Evolutionary conservation across 2,113 vertebrate species (phyloP), one percentile per base, ranked within the genome.

Genomic region (Daboia siamensis): DNA sequence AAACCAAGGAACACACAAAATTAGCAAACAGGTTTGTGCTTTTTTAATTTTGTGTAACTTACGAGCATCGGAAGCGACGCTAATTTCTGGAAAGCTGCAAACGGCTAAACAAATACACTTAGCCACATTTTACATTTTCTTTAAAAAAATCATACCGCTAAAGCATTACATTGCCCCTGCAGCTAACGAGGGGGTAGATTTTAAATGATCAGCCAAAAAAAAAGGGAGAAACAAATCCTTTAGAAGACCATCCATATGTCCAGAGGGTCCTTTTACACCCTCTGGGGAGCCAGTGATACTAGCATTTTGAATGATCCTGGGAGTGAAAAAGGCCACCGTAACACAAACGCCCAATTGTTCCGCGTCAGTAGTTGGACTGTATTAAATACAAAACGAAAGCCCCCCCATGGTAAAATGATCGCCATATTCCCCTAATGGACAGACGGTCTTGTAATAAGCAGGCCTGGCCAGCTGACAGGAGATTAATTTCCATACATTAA

Each of bases 21-120:
- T 97, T 94, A 97, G 98, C 93, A 99, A 99, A 96, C 99, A 98
- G 99, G 99, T 99, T 97, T 2, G 9, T 94, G 94, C 96, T 89
- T 88, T 93, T 92, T 89, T 12, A n/a, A 9, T 23, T 93, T 61
- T 55, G 1, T 92, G 94, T 86, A 8, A 5, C 10, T 0, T n/a
- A 29, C 33, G 10, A 39, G 89, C 57, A 48, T 74, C 17, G 74
- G 46, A 44, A 55, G 48, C 6, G 0, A 51, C 2, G 5, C 5
- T 15, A 48, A 26, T 44, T 61, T 39, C 64, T 84, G 11, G 20
- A 84, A 90, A 44, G 23, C 15, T 26, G 46, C 64, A 17, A 5
- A 33, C 5, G 13, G 64, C 33, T 13, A 15, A 33, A 74, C 33
- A 74, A 17, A 33, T 5, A n/a, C 13, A 1, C 5, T 23, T 15